Evolutionary conservation across 2,797 vertebrate genomes (phyloP).

Genomic region (Arnoldichthys spilopterus): DNA sequence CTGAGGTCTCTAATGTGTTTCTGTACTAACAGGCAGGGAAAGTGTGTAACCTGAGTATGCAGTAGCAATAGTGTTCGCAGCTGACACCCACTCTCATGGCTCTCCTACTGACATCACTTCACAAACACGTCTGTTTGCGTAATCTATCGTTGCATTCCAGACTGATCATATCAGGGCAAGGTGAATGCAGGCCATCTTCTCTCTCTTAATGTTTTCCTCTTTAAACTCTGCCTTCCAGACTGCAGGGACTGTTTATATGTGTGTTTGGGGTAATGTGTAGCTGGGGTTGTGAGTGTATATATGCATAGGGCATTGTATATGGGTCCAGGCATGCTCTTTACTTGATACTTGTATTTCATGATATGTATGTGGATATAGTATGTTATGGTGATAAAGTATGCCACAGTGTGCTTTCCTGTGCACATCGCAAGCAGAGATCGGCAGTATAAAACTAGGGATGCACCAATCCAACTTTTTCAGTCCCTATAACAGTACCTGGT

Average conservation of each 20-base stretch:
- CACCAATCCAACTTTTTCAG: too few species aligned
- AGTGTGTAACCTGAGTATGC: slow-evolving; percentile 41
- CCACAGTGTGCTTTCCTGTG: too few species aligned
- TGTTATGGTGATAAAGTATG: too few species aligned
- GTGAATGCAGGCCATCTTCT: slow-evolving; percentile 52
- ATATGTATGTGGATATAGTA: too few species aligned
- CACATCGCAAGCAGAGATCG: too few species aligned
- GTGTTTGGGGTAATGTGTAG: neutral
- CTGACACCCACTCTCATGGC: slow-evolving; percentile 57
- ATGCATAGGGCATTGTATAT: neutral
- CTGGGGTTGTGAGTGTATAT: neutral
- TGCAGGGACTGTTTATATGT: neutral
- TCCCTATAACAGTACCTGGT: too few species aligned
- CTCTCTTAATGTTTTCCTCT: neutral
- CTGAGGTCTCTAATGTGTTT: slow-evolving; percentile 13
- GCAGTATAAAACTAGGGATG: too few species aligned
- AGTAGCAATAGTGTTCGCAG: slow-evolving; percentile 49
- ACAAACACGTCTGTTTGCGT: slow-evolving; percentile 77
- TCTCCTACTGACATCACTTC: slow-evolving; percentile 69
- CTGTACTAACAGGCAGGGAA: slow-evolving; percentile 25
- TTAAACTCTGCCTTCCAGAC: neutral
- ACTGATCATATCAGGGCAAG: slow-evolving; percentile 73
- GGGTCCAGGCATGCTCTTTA: too few species aligned
- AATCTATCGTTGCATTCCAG: slow-evolving; percentile 75
- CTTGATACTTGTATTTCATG: too few species aligned